Percentiles rank a stretch among this genome's conserved stretches.
Conservation (phyloP, 2,113 vertebrate genomes). For the Platycercus adscitus region DNA sequence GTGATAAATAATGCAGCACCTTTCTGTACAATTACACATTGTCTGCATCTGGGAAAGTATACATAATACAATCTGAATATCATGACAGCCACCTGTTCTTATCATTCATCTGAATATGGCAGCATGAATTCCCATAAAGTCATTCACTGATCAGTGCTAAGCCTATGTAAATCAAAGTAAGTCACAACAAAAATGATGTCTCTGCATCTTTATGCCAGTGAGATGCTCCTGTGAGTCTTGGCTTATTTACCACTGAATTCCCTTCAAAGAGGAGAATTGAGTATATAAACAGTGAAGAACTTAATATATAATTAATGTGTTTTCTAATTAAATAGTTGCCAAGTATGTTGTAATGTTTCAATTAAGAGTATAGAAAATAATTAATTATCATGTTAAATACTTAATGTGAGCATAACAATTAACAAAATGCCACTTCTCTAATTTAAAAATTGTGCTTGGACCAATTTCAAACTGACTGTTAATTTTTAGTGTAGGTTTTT, state of each 20-base stretch:
- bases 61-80: neutral
- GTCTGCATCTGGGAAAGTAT: neutral
- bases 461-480: neutral
- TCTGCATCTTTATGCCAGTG: neutral
- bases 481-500: neutral
- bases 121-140: neutral
- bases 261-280: neutral
- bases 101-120: neutral
- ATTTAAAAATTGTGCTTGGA: constrained; percentile 20
- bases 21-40: neutral
- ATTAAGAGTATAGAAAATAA: constrained; percentile 52
- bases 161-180: neutral
- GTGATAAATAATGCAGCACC: neutral
- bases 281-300: constrained; percentile 26
- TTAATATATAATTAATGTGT: constrained; percentile 45
- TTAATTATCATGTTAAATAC: constrained; percentile 57
- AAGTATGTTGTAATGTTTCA: constrained; percentile 35
- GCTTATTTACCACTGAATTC: constrained; percentile 26
- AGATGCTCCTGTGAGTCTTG: constrained; percentile 38
- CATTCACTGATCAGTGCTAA: neutral
- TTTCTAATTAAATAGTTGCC: constrained; percentile 61
- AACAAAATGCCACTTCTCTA: constrained; percentile 31
- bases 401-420: constrained; percentile 43
- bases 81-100: neutral
- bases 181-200: neutral